Evolutionary conservation across 2,797 vertebrate genomes (phyloP), one percentile per base, ranked within the genome.

Genomic region (Xerus rutilus): DNA sequence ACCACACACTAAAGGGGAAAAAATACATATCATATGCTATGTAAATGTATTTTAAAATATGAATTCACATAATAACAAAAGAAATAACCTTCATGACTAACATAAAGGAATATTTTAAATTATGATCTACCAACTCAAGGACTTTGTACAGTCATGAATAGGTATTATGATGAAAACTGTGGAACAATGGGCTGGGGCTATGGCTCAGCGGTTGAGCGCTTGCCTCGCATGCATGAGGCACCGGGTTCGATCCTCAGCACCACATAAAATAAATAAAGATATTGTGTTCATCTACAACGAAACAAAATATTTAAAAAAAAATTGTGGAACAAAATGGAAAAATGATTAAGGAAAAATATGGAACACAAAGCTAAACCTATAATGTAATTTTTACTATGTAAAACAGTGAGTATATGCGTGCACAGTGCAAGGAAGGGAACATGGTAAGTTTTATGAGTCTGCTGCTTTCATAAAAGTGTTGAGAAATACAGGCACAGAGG

Each of bases 61-160:
- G n/a, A 43, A 14, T 92, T 52, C 70, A 96, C 73, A 89, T 35
- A 96, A 70, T 59, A 85, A 88, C 59, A 10, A 62, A 89, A 94
- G 54, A 92, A 92, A 94, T 35, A 91, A 62, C 6, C 3, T 73
- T 92, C 59, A 54, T 76, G 72, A 92, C 28, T 47, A 84, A 79
- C 57, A 59, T 59, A 59, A 59, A 59, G 7, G 20, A 59, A 59
- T 59, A 59, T 49, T 25, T 84, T 79, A 87, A 78, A 89, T 32
- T 59, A 67, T 73, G 32, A 86, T 52, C 54, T 85, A 65, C 35
- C 69, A 90, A 93, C 39, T 82, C 74, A 76, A 90, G 32, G 49
- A 74, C 43, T 67, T 73, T 4, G 0, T 10, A 52, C 18, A 28
- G 6, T 69, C 25, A 70, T 89, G 62, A 85, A 89, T 88, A 84